phyloP scores from a whole-genome alignment of 1,140 invertebrate species.

The Panagrolaimus sp. region DNA sequence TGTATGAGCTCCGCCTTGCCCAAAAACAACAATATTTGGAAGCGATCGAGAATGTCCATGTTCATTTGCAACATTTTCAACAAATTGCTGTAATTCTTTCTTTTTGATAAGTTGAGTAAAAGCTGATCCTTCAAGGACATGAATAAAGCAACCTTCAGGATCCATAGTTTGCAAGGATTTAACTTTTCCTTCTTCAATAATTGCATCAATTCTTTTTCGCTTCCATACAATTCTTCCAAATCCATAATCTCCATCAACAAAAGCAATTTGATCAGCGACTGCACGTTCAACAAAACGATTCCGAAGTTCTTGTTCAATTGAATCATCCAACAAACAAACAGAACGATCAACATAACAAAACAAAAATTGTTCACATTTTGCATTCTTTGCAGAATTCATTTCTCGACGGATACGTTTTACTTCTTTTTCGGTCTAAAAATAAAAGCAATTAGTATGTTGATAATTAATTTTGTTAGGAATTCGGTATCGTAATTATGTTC shows the following conservation, averaged over 20 bases:
- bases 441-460: too few species aligned
- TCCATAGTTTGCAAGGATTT: slow-evolving; percentile 36
- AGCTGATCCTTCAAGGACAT: slow-evolving; percentile 40
- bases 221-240: slow-evolving; percentile 32
- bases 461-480: too few species aligned
- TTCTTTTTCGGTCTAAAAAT: slow-evolving; percentile 44
- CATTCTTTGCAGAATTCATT: slow-evolving; percentile 47
- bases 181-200: slow-evolving; percentile 39
- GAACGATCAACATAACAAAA: slow-evolving; percentile 42
- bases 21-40: slow-evolving; percentile 15
- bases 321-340: slow-evolving; percentile 38
- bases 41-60: slow-evolving; percentile 4
- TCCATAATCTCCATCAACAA: slow-evolving; percentile 22
- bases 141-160: slow-evolving; percentile 27
- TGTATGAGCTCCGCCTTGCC: neutral
- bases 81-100: slow-evolving; percentile 2
- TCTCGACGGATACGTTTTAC: slow-evolving; percentile 41
- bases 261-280: slow-evolving; percentile 35
- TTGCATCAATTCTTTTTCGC: slow-evolving; percentile 38
- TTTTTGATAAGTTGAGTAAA: slow-evolving; percentile 34
- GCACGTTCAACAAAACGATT: slow-evolving; percentile 32
- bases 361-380: slow-evolving; percentile 52
- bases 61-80: neutral
- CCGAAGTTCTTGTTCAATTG: slow-evolving; percentile 24
- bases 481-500: too few species aligned